phyloP scores from a whole-genome alignment of 2,888 invertebrate genomes.

The Leptothorax acervorum region DNA sequence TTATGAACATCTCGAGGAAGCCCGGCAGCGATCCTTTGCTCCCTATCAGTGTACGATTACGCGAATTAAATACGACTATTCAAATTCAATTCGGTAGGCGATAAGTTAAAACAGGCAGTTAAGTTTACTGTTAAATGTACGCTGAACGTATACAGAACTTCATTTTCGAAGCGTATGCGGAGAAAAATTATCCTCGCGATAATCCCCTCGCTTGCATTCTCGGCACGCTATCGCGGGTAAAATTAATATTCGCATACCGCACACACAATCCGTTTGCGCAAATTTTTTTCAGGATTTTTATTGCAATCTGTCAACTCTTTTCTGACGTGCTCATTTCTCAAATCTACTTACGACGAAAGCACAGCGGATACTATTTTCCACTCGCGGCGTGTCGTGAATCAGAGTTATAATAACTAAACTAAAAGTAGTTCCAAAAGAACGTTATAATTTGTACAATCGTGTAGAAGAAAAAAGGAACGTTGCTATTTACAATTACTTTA shows the following conservation, averaged over 20 bases:
- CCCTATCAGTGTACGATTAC: conserved; percentile 6
- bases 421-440: conserved; percentile 8
- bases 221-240: conserved; percentile 3
- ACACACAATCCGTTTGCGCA: not conserved
- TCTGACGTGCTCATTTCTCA: not conserved
- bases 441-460: not conserved
- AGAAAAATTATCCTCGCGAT: conserved; percentile 15
- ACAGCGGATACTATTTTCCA: not conserved
- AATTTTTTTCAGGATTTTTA: not conserved
- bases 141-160: not conserved
- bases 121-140: not conserved
- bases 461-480: conserved; percentile 2
- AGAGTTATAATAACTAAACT: not conserved
- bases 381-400: conserved; percentile 13
- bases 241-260: conserved; percentile 1
- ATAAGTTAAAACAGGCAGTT: not conserved
- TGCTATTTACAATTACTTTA: conserved; percentile 18
- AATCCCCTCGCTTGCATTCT: conserved; percentile 11
- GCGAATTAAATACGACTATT: conserved; percentile 8
- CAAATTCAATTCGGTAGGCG: not conserved
- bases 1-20: conserved; percentile 35
- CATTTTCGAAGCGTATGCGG: not conserved
- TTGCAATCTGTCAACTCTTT: not conserved
- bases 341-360: not conserved
- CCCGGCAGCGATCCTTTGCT: conserved; percentile 48